Evolutionary conservation across 2,113 vertebrate genomes (phyloP).

Genomic region (Brienomyrus longianalis): DNA sequence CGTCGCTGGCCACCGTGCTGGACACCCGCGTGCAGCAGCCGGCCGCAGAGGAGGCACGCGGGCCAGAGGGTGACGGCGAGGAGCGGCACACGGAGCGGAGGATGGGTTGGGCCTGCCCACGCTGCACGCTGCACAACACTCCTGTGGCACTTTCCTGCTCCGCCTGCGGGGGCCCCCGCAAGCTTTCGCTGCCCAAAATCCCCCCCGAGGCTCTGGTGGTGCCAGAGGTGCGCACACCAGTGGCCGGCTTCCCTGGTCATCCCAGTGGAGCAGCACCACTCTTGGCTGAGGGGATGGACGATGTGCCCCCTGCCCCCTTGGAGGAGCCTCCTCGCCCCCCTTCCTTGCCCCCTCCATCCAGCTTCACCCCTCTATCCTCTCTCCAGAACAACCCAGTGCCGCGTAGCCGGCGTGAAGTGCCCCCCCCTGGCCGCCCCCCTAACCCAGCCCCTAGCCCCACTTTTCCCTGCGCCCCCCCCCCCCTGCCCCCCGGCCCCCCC

Average conservation of each 20-base stretch:
- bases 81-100: constrained; percentile 27
- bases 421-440: constrained; percentile 62
- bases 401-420: constrained; percentile 87
- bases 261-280: constrained; percentile 47
- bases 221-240: constrained; percentile 80
- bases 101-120: constrained; percentile 82
- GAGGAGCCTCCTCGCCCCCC: constrained; percentile 49
- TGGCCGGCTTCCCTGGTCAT: constrained; percentile 66
- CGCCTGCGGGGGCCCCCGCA: constrained; percentile 85
- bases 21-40: constrained; percentile 66
- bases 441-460: constrained; percentile 57
- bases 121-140: constrained; percentile 88
- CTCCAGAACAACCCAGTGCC: constrained; percentile 93
- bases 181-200: constrained; percentile 90
- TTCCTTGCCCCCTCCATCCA: constrained; percentile 43
- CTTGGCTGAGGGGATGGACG: constrained; percentile 64
- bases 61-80: constrained; percentile 56
- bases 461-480: constrained; percentile 54
- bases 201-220: constrained; percentile 92
- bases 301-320: constrained; percentile 51
- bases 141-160: constrained; percentile 88
- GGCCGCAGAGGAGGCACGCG: constrained; percentile 48
- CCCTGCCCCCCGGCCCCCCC: constrained; percentile 40
- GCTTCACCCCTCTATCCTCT: constrained; percentile 70
- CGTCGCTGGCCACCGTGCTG: constrained; percentile 46